These are phyloP conservation scores for Arvicanthis niloticus DNA, from an alignment of 2,113 vertebrate genomes.

Conservation along the genomic window DNA sequence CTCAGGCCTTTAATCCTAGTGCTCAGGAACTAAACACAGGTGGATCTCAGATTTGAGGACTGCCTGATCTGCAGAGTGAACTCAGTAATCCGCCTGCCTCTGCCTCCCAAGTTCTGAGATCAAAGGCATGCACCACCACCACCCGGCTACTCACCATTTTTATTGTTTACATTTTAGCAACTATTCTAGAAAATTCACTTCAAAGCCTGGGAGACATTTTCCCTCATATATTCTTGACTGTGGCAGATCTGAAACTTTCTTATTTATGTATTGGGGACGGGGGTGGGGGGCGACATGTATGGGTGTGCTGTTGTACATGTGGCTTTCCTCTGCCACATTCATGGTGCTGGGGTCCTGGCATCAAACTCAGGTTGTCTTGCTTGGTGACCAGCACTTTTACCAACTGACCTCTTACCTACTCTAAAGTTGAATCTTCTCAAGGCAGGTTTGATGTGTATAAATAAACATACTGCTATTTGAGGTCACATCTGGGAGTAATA, in stretches of 20 bases:
- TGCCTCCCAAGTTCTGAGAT: too few species aligned
- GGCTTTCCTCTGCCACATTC: not conserved
- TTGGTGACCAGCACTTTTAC: not conserved
- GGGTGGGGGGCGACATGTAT: fast-evolving
- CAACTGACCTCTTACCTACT: not conserved
- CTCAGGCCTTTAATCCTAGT: not conserved
- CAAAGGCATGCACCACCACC: too few species aligned
- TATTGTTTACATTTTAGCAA: not conserved
- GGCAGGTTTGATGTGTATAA: constrained; percentile 19
- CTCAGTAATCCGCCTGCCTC: too few species aligned
- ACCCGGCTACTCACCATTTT: not conserved
- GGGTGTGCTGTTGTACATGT: not conserved
- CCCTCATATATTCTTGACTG: not conserved
- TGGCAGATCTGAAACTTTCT: not conserved
- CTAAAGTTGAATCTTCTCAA: not conserved
- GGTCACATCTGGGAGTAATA: not conserved
- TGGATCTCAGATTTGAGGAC: not conserved
- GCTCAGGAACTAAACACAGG: not conserved
- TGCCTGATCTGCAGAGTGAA: not conserved
- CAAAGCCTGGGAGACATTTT: not conserved
- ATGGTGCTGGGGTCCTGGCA: not conserved
- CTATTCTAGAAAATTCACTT: not conserved
- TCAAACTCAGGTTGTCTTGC: not conserved
- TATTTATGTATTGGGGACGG: not conserved
- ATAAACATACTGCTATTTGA: not conserved